phyloP scores from a whole-genome alignment of 1,140 invertebrate species.

The Sycobia sp. region DNA sequence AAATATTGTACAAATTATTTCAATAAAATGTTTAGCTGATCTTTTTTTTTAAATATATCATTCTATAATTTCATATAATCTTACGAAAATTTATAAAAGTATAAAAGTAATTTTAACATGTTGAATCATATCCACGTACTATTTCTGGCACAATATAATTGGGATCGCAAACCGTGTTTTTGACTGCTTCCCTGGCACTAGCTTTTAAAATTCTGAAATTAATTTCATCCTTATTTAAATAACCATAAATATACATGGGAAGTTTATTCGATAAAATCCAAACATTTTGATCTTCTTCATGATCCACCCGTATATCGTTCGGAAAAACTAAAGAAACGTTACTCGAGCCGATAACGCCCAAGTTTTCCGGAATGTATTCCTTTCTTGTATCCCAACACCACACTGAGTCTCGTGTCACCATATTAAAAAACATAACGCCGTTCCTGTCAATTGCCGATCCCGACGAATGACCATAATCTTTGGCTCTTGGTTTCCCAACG shows the following conservation, averaged over 20 bases:
- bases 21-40: too few relatives aligned
- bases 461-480: constrained; percentile 72
- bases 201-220: constrained; percentile 76
- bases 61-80: too few relatives aligned
- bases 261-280: constrained; percentile 78
- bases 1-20: too few relatives aligned
- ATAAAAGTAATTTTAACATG: constrained; percentile 44
- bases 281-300: constrained; percentile 69
- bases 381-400: constrained; percentile 81
- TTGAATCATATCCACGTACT: constrained; percentile 49
- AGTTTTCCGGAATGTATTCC: constrained; percentile 68
- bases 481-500: constrained; percentile 66
- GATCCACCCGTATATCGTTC: constrained; percentile 78
- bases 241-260: constrained; percentile 74
- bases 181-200: constrained; percentile 66
- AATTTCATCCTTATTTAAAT: constrained; percentile 67
- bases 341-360: constrained; percentile 67
- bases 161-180: constrained; percentile 74
- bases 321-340: constrained; percentile 72
- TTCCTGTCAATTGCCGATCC: constrained; percentile 72
- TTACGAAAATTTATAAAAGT: too few relatives aligned
- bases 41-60: too few relatives aligned
- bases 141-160: constrained; percentile 48
- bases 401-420: constrained; percentile 74
- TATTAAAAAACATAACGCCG: constrained; percentile 78